Conservation (phyloP, 2,113 vertebrate species). For the Carettochelys insculpta region DNA sequence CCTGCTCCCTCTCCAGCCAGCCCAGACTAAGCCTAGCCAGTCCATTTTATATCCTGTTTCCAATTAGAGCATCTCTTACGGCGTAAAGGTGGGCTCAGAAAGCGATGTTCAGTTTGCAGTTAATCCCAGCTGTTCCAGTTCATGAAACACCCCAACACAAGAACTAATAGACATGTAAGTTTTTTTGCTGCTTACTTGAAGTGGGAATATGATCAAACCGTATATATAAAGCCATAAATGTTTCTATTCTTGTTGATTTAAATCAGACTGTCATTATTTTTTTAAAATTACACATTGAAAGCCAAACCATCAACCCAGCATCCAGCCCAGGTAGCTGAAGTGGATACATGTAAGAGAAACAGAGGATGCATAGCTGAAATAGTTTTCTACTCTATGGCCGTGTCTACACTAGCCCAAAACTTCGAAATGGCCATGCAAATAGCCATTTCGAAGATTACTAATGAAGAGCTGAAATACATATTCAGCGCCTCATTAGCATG, state of each 20-base stretch:
- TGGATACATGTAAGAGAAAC: background rate
- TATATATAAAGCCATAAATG: background rate
- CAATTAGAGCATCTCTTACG: background rate
- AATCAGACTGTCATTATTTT: background rate
- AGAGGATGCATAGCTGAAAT: background rate
- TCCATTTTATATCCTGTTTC: background rate
- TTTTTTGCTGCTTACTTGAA: background rate
- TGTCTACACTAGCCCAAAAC: too few relatives aligned
- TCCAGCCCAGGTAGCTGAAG: background rate
- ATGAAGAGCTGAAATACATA: too few relatives aligned
- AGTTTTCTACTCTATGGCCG: too few relatives aligned
- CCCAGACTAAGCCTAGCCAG: background rate
- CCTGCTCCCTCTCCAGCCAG: background rate
- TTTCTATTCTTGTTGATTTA: background rate
- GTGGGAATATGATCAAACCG: background rate
- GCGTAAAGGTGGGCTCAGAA: background rate
- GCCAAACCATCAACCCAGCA: background rate
- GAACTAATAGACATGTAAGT: background rate
- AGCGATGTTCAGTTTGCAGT: background rate
- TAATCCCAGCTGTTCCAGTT: background rate
- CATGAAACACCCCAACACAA: background rate
- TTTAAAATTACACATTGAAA: background rate
- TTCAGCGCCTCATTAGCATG: too few relatives aligned
- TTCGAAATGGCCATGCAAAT: too few relatives aligned
- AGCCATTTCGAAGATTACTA: too few relatives aligned